Conservation (phyloP, 2,113 vertebrate genomes). For the Hymenochirus boettgeri region DNA sequence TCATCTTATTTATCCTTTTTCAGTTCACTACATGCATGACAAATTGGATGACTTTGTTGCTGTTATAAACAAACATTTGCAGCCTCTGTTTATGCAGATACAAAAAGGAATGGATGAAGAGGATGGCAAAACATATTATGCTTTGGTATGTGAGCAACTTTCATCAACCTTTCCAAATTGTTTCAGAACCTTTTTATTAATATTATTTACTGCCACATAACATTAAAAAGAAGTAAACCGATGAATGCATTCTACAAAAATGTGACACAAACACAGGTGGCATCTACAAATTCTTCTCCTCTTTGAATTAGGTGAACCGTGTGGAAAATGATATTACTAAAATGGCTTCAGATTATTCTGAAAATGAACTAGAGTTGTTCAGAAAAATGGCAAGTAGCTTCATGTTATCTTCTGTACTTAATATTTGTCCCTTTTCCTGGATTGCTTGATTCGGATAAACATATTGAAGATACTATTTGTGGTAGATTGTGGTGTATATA, state of each 20-base stretch:
- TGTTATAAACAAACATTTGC: slow-evolving; percentile 76
- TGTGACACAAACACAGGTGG: too few species aligned
- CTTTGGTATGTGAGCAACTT: slow-evolving; percentile 70
- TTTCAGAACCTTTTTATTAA: too few species aligned
- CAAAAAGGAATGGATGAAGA: slow-evolving; percentile 80
- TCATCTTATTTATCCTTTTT: slow-evolving; percentile 30
- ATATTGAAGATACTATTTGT: too few species aligned
- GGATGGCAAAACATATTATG: slow-evolving; percentile 71
- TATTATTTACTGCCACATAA: too few species aligned
- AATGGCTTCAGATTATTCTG: slow-evolving; percentile 88
- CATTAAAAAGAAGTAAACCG: too few species aligned
- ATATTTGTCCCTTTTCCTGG: too few species aligned
- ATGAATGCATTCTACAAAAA: too few species aligned
- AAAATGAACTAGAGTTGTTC: slow-evolving; percentile 92
- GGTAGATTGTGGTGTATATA: too few species aligned
- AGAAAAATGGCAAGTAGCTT: slow-evolving; percentile 78
- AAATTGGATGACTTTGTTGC: slow-evolving; percentile 80
- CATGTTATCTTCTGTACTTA: too few species aligned
- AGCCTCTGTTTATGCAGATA: slow-evolving; percentile 86
- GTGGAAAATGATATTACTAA: slow-evolving; percentile 81
- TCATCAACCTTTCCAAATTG: too few species aligned
- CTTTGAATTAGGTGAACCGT: slow-evolving; percentile 83
- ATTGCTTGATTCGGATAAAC: too few species aligned
- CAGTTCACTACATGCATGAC: slow-evolving; percentile 66
- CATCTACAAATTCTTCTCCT: not conserved